A percentile compares a stretch with the other conserved stretches of the same genome.
phyloP scores from a whole-genome alignment of 1,140 invertebrate species.

The Mamestra configurata region DNA sequence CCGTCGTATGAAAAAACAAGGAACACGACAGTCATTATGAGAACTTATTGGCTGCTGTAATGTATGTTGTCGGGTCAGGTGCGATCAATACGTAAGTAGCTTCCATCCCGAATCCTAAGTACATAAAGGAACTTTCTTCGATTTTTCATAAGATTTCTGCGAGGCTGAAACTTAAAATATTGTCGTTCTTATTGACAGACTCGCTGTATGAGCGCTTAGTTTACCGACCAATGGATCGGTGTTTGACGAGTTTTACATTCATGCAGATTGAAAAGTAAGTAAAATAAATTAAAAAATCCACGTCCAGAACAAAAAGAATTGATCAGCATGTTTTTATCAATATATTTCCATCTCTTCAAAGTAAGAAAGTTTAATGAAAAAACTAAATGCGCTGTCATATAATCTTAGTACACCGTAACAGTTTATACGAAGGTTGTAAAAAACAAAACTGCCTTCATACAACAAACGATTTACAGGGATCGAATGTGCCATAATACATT shows the following conservation, averaged over 20 bases:
- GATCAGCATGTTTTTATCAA: no score
- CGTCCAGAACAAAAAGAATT: no score
- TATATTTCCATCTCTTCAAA: background rate
- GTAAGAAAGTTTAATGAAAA: background rate
- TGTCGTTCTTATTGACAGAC: background rate
- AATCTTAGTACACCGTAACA: background rate
- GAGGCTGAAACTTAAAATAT: background rate
- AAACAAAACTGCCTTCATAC: slow-evolving; percentile 35
- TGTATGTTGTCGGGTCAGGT: slow-evolving; percentile 13
- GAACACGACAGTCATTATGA: background rate
- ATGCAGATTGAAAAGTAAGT: no score
- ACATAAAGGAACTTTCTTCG: slow-evolving; percentile 11
- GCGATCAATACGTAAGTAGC: slow-evolving; percentile 18
- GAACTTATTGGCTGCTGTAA: background rate
- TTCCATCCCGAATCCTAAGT: slow-evolving; percentile 20
- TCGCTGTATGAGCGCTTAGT: no score
- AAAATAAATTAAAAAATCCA: no score
- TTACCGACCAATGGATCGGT: no score
- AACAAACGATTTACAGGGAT: slow-evolving; percentile 51
- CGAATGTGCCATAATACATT: slow-evolving; percentile 51
- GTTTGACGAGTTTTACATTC: background rate
- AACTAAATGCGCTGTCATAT: background rate
- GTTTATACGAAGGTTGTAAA: slow-evolving; percentile 32
- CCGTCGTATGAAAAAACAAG: background rate
- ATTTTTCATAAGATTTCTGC: background rate